Evolutionary conservation across 2,797 vertebrate genomes (phyloP).

Genomic region (Pangasius sanitwongsei): DNA sequence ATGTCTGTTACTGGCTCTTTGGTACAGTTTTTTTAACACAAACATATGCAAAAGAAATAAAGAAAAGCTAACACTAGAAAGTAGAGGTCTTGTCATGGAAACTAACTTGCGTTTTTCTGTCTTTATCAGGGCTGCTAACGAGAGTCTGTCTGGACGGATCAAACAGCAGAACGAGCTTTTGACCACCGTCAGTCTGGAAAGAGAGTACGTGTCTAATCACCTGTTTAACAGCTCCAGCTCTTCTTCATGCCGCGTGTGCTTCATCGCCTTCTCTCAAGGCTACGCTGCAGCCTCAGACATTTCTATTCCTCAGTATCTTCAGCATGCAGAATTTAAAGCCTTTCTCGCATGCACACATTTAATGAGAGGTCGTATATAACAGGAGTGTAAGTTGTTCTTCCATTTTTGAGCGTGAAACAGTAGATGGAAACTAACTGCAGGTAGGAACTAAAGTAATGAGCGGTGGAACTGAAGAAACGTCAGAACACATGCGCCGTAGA

Average conservation of each 20-base stretch:
- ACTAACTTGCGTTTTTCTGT: neutral
- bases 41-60: neutral
- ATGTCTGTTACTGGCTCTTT: neutral
- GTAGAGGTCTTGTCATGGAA: neutral
- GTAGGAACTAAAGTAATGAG: neutral
- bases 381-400: neutral
- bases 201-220: constrained; percentile 62
- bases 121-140: constrained; percentile 60
- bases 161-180: constrained; percentile 68
- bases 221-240: constrained; percentile 26
- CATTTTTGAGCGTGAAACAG: no score
- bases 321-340: constrained; percentile 13
- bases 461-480: neutral
- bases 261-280: neutral
- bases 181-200: constrained; percentile 64
- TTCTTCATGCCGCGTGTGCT: neutral
- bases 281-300: neutral
- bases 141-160: constrained; percentile 64
- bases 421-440: neutral
- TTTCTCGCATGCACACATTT: neutral
- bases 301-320: neutral
- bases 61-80: neutral
- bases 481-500: neutral
- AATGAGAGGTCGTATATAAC: neutral
- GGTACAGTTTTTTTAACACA: neutral